Conservation (phyloP, 2,888 invertebrate genomes). For the Melangyna quadrimaculata region DNA sequence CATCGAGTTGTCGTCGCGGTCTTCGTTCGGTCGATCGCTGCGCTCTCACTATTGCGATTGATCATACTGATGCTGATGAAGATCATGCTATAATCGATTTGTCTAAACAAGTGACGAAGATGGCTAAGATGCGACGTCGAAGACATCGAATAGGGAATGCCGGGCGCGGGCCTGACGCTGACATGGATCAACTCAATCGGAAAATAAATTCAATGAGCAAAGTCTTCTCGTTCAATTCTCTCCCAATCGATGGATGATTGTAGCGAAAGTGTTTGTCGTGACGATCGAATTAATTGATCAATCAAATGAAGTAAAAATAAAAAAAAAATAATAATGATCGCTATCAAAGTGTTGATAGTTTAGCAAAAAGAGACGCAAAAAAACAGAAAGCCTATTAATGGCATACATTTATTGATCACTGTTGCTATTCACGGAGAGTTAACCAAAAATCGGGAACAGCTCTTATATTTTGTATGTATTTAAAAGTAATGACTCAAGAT, state of each 20-base stretch:
- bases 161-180: constrained; percentile 1
- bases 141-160: not conserved
- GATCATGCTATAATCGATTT: constrained; percentile 69
- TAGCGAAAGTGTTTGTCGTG: constrained; percentile 68
- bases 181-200: constrained; percentile 53
- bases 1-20: constrained; percentile 21
- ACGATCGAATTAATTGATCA: constrained; percentile 69
- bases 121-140: not conserved
- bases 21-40: not conserved
- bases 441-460: constrained; percentile 26
- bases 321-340: constrained; percentile 15
- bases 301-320: constrained; percentile 43
- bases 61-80: constrained; percentile 40
- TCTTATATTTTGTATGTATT: constrained; percentile 1
- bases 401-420: constrained; percentile 56
- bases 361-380: constrained; percentile 23
- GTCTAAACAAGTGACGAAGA: constrained; percentile 40
- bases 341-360: constrained; percentile 49
- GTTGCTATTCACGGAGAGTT: constrained; percentile 1
- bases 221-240: not conserved
- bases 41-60: constrained; percentile 5
- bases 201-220: constrained; percentile 57
- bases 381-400: constrained; percentile 15
- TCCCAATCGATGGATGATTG: constrained; percentile 31
- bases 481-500: not conserved